Percentiles rank a stretch among this genome's conserved stretches.
These are phyloP conservation scores for Caranx melampygus DNA, from an alignment of 2,113 vertebrate genomes.

Conservation along the genomic window DNA sequence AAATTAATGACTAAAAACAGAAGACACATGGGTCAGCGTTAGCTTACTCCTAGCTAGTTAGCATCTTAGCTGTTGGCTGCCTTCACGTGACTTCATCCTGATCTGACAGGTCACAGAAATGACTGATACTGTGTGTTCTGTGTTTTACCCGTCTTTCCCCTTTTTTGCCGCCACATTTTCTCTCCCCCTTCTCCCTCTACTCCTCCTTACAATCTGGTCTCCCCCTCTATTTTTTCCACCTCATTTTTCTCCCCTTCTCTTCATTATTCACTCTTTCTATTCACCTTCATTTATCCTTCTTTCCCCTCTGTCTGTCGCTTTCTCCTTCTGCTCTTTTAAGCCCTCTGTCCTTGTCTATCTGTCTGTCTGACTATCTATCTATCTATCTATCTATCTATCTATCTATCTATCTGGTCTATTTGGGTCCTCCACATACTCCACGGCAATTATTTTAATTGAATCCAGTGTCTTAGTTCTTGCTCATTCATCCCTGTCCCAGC, in stretches of 20 bases:
- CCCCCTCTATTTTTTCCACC: conserved; percentile 50
- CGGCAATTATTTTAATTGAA: conserved; percentile 29
- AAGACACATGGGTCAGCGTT: too few relatives aligned
- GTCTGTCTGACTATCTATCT: conserved; percentile 26
- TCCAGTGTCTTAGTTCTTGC: conserved; percentile 36
- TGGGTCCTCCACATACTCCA: conserved; percentile 5
- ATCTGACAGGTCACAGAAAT: conserved; percentile 17
- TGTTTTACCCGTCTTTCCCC: neutral
- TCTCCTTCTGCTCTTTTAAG: conserved; percentile 44
- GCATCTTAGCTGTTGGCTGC: too few relatives aligned
- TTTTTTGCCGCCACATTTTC: neutral
- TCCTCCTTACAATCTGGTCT: conserved; percentile 48
- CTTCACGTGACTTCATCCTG: neutral
- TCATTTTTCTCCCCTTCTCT: conserved; percentile 63
- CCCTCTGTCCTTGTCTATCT: conserved; percentile 48
- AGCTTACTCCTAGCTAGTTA: too few relatives aligned
- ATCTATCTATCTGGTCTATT: conserved; percentile 20
- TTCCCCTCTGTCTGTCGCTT: conserved; percentile 38
- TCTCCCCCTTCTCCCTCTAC: conserved; percentile 18
- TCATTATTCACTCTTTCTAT: conserved; percentile 52
- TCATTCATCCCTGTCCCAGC: conserved; percentile 54
- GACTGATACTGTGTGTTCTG: neutral
- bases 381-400: conserved; percentile 27
- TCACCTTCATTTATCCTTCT: conserved; percentile 65
- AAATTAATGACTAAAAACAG: too few relatives aligned